Base-by-base conservation (phyloP, 2,797 vertebrate genomes). In the Gymnoscopelus microlampas region DNA sequence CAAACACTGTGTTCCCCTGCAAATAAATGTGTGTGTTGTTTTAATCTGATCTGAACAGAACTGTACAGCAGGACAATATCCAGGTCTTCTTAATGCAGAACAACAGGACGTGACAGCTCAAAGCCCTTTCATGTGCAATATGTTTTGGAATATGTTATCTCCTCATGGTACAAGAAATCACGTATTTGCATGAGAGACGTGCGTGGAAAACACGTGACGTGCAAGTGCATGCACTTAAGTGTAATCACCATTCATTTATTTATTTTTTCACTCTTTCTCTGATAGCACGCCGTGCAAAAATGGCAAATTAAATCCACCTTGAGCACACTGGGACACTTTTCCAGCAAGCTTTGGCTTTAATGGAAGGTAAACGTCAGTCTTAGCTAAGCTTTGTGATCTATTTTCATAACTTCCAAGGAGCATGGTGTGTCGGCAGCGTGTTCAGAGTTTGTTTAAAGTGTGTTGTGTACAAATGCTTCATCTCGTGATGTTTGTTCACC, bases 341-440 rank as follows among this genome's bases (percentile, higher is more conserved):
- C 39, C 66, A 67, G 81, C 3, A 50, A 26, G 58, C 26, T 57
- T 71, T n/a, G n/a, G 67, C 68, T 19, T 19, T 69, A 56, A 35
- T 5, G 67, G 64, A 39, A 12, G 1, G 59, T 68, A 63, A 68
- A 66, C 50, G 14, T 23, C 44, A 56, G 70, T 48, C 7, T 24
- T 29, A 19, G 56, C 26, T 29, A 19, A 19, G 19, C 26, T 68
- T 56, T 66, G 47, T 70, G 60, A 73, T 76, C 60, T 66, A 49
- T 75, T 83, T 77, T 53, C 65, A 64, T 54, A 26, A 71, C 74
- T 78, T 81, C 19, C 76, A 77, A 78, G 76, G 77, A 50, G n/a
- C 9, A 15, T 72, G 9, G n/a, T 23, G 60, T 73, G 61, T 71
- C 35, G 26, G 26, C 1, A 71, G 71, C 67, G 64, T 19, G 63